Evolutionary conservation across 2,888 invertebrate species (phyloP).

Genomic region (Macrosiphum euphorbiae): DNA sequence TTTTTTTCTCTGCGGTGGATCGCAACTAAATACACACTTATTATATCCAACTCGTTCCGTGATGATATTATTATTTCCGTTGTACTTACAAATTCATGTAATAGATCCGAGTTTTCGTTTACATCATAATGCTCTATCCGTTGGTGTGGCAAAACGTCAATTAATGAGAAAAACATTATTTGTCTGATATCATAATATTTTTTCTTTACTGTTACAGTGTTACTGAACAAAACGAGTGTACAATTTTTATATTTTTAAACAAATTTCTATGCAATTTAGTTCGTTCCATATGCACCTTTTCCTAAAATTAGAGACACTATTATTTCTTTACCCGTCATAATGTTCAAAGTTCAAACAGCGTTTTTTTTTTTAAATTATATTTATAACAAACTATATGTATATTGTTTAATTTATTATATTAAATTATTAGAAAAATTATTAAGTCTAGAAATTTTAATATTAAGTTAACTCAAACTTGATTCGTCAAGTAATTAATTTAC

Average conservation of each 20-base stretch:
- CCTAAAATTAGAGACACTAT: neutral
- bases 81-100: neutral
- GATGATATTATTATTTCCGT: too few species aligned
- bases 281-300: neutral
- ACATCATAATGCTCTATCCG: neutral
- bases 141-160: neutral
- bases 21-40: neutral
- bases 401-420: too few species aligned
- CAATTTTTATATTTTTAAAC: neutral
- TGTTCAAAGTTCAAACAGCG: neutral
- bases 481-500: neutral
- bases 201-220: neutral
- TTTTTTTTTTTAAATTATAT: neutral
- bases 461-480: neutral
- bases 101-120: neutral
- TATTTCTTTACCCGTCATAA: neutral
- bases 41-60: neutral
- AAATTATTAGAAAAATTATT: neutral
- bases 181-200: neutral
- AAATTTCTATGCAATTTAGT: neutral
- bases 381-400: neutral
- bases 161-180: neutral
- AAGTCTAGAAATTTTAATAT: neutral
- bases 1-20: neutral
- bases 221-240: too few species aligned